Base-by-base conservation (phyloP, 2,113 vertebrate genomes). In the Sturnira hondurensis region DNA sequence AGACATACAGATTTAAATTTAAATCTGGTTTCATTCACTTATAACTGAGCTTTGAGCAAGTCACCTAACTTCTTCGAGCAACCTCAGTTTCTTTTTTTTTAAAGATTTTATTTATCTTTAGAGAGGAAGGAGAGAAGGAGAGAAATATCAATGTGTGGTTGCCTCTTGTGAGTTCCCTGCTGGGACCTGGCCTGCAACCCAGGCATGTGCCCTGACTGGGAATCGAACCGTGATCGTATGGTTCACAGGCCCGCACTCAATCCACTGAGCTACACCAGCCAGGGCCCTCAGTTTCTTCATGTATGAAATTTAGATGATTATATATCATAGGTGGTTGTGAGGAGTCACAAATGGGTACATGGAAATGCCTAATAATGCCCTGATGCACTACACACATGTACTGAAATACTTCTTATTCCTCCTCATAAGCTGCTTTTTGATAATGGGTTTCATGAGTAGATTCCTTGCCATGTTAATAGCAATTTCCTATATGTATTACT, bases 11-110 rank as follows among this genome's bases (percentile, higher is more conserved):
- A 86, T 77, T 84, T 74, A 38, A 89, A 81, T 73, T 96, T 47
- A 93, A 52, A 70, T 92, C 81, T 41, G 74, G 1, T 74, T 91
- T 96, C 43, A 50, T 80, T 94, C n/a, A 73, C 14, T 86, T 91
- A 14, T 3, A 63, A 50, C 31, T 93, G 71, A 92, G 12, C 87
- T 84, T 83, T 94, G 70, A 38, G 17, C 33, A 93, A 58, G n/a
- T 89, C 58, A 83, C n/a, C 33, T 93, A 52, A 52, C 58, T 93
- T 89, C 47, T 97, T 86, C 70, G 50, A 91, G 43, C 17, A 91
- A 43, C 14, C 8, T 91, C 33, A 90, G 7, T 93, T 95, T 94
- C 54, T 87, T 84, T n/a, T n/a, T n/a, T n/a, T n/a, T n/a, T n/a
- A n/a, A n/a, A n/a, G n/a, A n/a, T n/a, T n/a, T n/a, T n/a, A n/a